Evolutionary conservation across 2,113 vertebrate species (phyloP), one percentile per base, ranked within the genome.

Genomic region (Zapus hudsonius): DNA sequence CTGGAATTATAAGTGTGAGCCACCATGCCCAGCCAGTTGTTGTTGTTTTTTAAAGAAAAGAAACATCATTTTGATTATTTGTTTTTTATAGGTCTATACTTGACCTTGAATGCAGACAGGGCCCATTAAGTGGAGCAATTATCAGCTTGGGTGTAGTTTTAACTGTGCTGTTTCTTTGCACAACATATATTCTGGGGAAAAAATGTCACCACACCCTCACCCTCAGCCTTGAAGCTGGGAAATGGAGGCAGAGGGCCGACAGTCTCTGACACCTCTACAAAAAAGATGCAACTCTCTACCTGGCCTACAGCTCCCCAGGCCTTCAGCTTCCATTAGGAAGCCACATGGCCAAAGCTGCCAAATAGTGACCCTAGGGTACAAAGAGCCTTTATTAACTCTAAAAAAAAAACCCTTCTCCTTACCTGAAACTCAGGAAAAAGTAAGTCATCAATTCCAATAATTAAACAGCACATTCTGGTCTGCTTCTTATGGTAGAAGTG

Each of bases 381-480:
- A 88, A 80, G 25, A 59, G 69, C 66, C 64, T 86, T 57, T 27
- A 11, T 23, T 23, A n/a, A 83, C 70, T 36, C 74, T 72, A 85
- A 93, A 44, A 87, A 93, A 44, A 87, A 88, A 92, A 84, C 0
- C 42, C 31, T 38, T 57, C 36, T 61, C 47, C 47, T 95, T 75
- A 27, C 86, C 47, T 78, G 78, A 87, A 83, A 78, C 52, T 69
- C 36, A 81, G 36, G 5, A 64, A 44, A 55, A 76, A 93, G 15
- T 40, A 85, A 76, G 84, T 10, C 3, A 74, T 72, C 23, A 63
- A 52, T 40, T 5, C 25, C 36, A 69, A 69, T 11, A 63, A 44
- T 81, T 40, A 67, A 73, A 80, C 31, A 15, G 47, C 87, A 87
- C 16, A 47, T 33, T 55, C 82, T 55, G 81, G 3, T 84, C 33